These are phyloP conservation scores for Pangasius macronema DNA, from an alignment of 2,797 vertebrate species.

Conservation along the genomic window DNA sequence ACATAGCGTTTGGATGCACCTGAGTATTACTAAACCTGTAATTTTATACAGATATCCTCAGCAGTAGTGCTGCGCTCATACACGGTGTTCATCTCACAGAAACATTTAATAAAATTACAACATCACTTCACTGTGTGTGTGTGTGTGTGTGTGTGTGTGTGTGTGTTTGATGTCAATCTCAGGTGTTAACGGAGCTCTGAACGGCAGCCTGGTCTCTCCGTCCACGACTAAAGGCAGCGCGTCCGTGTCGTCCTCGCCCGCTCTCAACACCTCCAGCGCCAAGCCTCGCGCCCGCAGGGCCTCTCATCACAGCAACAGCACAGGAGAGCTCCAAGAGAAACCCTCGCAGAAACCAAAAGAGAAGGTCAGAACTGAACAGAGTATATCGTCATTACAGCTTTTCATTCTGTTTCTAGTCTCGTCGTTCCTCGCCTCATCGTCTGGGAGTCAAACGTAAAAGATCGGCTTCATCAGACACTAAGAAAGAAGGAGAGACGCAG, in stretches of 20 bases:
- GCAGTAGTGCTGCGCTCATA: neutral
- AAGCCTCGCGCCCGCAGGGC: conserved; percentile 78
- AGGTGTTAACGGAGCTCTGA: conserved; percentile 93
- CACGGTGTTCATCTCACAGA: neutral
- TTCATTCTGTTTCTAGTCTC: neutral
- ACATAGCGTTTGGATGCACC: neutral
- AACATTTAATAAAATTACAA: conserved; percentile 64
- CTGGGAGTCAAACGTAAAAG: neutral
- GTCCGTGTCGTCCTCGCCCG: conserved; percentile 75
- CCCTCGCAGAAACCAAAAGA: conserved; percentile 87
- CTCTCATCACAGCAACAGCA: conserved; percentile 75
- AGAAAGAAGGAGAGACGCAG: neutral
- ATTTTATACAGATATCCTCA: neutral
- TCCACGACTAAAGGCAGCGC: conserved; percentile 80
- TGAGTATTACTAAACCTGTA: neutral
- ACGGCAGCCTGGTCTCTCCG: conserved; percentile 83
- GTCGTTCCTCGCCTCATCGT: neutral
- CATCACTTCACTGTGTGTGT: conserved; percentile 1
- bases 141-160: conserved; percentile 26
- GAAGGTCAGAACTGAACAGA: conserved; percentile 77
- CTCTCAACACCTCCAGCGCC: conserved; percentile 73
- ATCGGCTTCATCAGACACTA: neutral
- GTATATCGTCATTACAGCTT: too few relatives aligned
- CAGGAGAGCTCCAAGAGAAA: conserved; percentile 78
- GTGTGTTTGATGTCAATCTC: conserved; percentile 51